Percentiles rank a stretch among this genome's conserved stretches.
Conservation (phyloP, 1,140 invertebrate genomes). For the Macrobrachium nipponense region DNA sequence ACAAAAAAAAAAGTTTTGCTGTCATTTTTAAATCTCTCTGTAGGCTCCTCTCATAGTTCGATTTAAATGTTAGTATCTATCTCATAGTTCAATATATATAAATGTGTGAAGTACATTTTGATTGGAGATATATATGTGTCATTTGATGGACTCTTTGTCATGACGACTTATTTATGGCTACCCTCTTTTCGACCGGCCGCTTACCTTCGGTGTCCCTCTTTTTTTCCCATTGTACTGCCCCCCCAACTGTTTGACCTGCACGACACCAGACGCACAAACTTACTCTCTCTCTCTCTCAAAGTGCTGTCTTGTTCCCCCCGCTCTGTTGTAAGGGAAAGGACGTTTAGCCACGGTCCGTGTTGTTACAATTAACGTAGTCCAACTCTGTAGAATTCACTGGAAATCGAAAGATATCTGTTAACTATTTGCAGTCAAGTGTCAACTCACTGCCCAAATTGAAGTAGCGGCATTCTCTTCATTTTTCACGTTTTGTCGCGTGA, state of each 20-base stretch:
- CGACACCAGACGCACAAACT: conserved; percentile 19
- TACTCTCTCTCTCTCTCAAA: background rate
- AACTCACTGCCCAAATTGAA: no score
- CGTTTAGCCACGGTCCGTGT: background rate
- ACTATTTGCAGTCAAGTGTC: no score
- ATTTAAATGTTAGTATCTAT: no score
- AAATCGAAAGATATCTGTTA: no score
- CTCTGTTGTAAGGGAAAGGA: conserved; percentile 6
- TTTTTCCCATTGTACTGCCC: background rate
- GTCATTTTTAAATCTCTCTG: no score
- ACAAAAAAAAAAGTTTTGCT: no score
- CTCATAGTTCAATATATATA: no score
- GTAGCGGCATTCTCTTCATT: no score
- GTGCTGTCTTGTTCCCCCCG: background rate
- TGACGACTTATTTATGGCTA: conserved; percentile 1
- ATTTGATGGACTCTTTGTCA: conserved; percentile 9
- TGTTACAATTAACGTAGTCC: background rate
- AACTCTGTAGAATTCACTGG: no score
- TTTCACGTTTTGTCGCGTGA: no score
- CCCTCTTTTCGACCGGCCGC: background rate
- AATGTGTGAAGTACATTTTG: conserved; percentile 1
- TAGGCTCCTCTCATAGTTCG: no score
- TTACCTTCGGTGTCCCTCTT: conserved; percentile 9
- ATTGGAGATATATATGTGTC: background rate
- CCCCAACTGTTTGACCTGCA: conserved; percentile 28